These are phyloP conservation scores for Eclectus roratus DNA, from an alignment of 2,113 vertebrate genomes.

Conservation along the genomic window DNA sequence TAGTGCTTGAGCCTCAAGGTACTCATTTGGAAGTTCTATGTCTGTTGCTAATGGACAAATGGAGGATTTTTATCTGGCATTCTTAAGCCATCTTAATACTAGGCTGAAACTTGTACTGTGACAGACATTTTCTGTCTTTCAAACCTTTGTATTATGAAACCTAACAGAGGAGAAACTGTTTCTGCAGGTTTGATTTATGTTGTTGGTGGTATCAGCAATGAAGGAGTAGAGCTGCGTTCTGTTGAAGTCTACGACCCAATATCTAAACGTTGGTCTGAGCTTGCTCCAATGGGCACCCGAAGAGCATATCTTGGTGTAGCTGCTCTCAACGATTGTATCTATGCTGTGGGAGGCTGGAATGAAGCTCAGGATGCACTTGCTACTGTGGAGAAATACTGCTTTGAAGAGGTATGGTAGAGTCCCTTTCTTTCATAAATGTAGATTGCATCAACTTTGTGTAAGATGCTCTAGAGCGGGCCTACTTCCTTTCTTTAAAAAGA, in stretches of 20 bases:
- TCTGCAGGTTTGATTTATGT: slow-evolving; percentile 91
- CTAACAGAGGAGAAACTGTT: not conserved
- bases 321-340: slow-evolving; percentile 91
- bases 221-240: slow-evolving; percentile 89
- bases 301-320: slow-evolving; percentile 93
- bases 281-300: slow-evolving; percentile 87
- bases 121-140: not conserved
- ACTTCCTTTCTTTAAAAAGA: not conserved
- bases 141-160: not conserved
- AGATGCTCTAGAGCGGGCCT: not conserved
- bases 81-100: not conserved
- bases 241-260: slow-evolving; percentile 92
- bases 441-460: not conserved
- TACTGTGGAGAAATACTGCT: slow-evolving; percentile 93
- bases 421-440: not conserved
- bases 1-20: not conserved
- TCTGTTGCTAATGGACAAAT: not conserved
- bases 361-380: slow-evolving; percentile 89
- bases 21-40: not conserved
- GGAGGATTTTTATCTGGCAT: not conserved
- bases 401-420: slow-evolving; percentile 85
- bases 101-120: not conserved
- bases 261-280: slow-evolving; percentile 87
- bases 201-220: slow-evolving; percentile 90
- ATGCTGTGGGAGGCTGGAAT: slow-evolving; percentile 94